Base-by-base conservation (phyloP, 1,140 invertebrate genomes). In the Lepidurus apus region DNA sequence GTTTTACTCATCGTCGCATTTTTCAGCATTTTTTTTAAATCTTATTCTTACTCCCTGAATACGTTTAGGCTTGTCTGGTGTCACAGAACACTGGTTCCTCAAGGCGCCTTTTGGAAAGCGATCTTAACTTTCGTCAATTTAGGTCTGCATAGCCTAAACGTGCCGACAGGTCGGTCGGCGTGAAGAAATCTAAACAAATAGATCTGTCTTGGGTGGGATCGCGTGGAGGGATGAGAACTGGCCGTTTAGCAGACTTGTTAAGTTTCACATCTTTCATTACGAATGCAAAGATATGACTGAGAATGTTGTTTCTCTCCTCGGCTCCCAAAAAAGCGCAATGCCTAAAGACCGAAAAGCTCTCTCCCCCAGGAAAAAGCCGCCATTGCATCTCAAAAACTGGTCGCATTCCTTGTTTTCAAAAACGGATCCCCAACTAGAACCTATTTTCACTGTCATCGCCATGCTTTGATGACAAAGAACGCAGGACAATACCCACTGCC, bases 141-240 rank as follows among this genome's bases (percentile, higher is more conserved):
- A 65, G 13, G 53, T 65, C 53, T 65, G 53, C 53, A 65, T 65
- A 21, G 53, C 53, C 53, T 65, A 65, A 21, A 65, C 17, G 53
- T 65, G 53, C 53, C 53, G 53, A 65, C 53, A 65, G 53, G 21
- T 65, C 13, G 53, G 13, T 21, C 53, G 53, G 53, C 21, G 53
- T 65, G 53, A 21, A 65, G 53, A 65, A 65, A 65, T 65, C 53
- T 65, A 65, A 65, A 65, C 53, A 65, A 65, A 65, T 65, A 65
- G 53, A 21, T 65, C 53, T 65, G 53, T 65, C 53, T 65, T 17
- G 53, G 34, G n/a, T 65, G 53, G 53, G 53, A 65, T 65, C 17
- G 53, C 53, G 13, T n/a, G 21, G 53, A 65, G 53, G 53, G 53
- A 65, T 7, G 53, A 65, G 53, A 13, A 13, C 21, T 9, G 47